Percentiles rank a stretch among this genome's conserved stretches.
Conservation (phyloP, 30 jellyfish, hydroid and myxozoan species). For the Chrysaora quinquecirrha region DNA sequence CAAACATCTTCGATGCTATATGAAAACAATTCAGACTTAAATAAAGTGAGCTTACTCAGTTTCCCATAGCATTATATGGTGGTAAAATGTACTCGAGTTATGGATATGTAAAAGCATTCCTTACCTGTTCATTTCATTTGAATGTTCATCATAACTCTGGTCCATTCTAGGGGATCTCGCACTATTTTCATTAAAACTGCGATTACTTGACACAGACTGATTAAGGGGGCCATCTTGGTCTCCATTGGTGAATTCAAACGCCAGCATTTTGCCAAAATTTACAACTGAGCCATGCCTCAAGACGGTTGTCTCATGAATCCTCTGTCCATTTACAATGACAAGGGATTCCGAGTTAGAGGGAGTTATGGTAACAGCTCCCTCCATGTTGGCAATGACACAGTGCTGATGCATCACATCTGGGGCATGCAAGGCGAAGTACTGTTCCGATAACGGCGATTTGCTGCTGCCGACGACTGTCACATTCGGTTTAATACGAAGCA, state of each 20-base stretch:
- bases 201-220: neutral
- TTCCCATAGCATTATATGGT: no score
- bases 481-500: slow-evolving; percentile 54
- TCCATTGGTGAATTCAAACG: slow-evolving; percentile 54
- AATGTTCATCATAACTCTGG: neutral
- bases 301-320: slow-evolving; percentile 75
- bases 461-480: slow-evolving; percentile 92
- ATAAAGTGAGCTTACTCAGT: no score
- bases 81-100: no score
- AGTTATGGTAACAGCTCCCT: slow-evolving; percentile 85
- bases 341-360: slow-evolving; percentile 95
- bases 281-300: slow-evolving; percentile 77
- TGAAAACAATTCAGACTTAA: no score
- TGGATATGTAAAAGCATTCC: no score
- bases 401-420: slow-evolving; percentile 82
- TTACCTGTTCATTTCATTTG: neutral
- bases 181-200: neutral
- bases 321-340: slow-evolving; percentile 72
- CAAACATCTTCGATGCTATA: no score
- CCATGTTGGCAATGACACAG: slow-evolving; percentile 85
- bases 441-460: slow-evolving; percentile 73
- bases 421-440: slow-evolving; percentile 76
- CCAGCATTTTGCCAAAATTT: slow-evolving; percentile 71
- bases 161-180: neutral
- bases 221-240: neutral